Evolutionary conservation across 1,140 invertebrate genomes (phyloP).

Genomic region (Dendroctonus valens): DNA sequence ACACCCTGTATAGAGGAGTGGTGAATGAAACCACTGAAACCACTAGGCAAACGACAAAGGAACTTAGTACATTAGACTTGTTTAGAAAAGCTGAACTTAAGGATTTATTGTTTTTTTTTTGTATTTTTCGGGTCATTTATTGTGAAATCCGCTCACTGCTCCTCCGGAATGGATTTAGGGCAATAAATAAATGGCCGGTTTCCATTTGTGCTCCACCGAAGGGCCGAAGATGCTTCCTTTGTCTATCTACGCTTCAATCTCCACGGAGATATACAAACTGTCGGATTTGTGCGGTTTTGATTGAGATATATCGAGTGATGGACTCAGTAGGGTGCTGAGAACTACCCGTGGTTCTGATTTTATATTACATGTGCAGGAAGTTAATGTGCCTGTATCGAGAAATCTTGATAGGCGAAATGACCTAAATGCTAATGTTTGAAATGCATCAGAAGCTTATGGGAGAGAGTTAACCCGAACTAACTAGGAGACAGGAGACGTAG

Average conservation of each 20-base stretch:
- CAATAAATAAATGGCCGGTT: constrained; percentile 40
- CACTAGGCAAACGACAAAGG: no score
- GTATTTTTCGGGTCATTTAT: constrained; percentile 34
- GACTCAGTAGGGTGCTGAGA: constrained; percentile 30
- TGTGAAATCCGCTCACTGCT: constrained; percentile 23
- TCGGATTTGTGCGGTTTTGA: constrained; percentile 41
- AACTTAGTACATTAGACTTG: no score
- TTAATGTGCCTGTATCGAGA: no score
- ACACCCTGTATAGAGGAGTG: no score
- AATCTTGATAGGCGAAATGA: no score
- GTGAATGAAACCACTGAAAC: no score
- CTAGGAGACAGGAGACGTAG: no score
- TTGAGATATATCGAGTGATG: constrained; percentile 39
- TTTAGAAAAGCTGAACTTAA: background rate
- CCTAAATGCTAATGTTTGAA: no score
- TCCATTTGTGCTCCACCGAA: constrained; percentile 34
- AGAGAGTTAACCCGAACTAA: no score
- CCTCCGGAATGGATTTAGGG: constrained; percentile 33
- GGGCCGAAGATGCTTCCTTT: constrained; percentile 29
- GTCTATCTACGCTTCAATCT: constrained; percentile 38
- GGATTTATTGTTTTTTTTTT: constrained; percentile 31
- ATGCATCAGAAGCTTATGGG: no score
- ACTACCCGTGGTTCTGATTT: constrained; percentile 29
- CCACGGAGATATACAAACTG: constrained; percentile 39
- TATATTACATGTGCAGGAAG: constrained; percentile 12